Base-by-base conservation (phyloP, 2,797 vertebrate genomes). In the Clarias platycephalus region DNA sequence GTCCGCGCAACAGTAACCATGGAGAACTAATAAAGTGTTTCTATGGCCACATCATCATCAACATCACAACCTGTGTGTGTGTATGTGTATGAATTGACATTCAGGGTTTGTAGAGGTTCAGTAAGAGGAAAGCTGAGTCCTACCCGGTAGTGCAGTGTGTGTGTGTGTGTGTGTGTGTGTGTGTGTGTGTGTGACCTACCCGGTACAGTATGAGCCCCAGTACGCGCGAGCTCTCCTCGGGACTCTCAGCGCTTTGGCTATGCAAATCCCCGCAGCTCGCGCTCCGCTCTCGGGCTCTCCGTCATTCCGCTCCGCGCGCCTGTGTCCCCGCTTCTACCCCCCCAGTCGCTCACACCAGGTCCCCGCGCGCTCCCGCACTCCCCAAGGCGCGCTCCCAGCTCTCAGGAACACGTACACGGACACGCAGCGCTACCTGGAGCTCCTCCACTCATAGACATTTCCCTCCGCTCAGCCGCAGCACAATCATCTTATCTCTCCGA, bases 31-130 rank as follows among this genome's bases (percentile, higher is more conserved):
- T 63, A 71, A 83, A 63, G 7, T 60, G 81, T 83, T 75, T 83
- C 81, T 63, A 79, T 84, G 66, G 66, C 83, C 83, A 84, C 75
- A 84, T 77, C 82, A 84, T 77, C 82, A 77, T 78, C 83, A 78
- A 28, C 83, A 84, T 60, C n/a, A 63, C 18, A 26, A 16, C 20
- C 7, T 22, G 22, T 31, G 26, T 57, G 26, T 22, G 7, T 12
- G 49, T 22, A 44, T 49, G 70, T 72, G 40, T 53, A 15, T 55
- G 72, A 6, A 40, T 60, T 64, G 58, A 64, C n/a, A 64, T 64
- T 64, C 26, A 5, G 20, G 24, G 12, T 64, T 9, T 79, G 12
- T 28, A 63, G 15, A 79, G 60, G 44, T 63, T 26, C 26, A 49
- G 8, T 15, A 63, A 79, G 3, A 1, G 15, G 12, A n/a, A 18